phyloP scores from a whole-genome alignment of 2,888 invertebrate species.

The Apamea crenata region DNA sequence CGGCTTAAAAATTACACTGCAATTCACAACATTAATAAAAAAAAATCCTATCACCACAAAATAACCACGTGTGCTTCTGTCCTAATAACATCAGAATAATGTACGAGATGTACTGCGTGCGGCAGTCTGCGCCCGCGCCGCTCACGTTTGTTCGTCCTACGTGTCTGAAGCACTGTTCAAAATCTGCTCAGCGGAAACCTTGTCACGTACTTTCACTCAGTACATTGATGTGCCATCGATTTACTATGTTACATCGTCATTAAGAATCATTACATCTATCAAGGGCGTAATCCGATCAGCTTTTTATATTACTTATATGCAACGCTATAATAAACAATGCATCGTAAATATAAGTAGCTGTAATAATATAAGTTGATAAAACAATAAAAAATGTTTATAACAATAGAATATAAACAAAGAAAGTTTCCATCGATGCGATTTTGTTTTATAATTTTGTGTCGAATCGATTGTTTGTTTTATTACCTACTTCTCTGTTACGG shows the following conservation, averaged over 20 bases:
- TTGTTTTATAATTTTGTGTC: neutral
- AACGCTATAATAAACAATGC: conserved; percentile 4
- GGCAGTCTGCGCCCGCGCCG: conserved; percentile 39
- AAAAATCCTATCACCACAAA: conserved; percentile 44
- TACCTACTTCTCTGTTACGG: neutral
- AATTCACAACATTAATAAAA: conserved; percentile 51
- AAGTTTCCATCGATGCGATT: neutral
- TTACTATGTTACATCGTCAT: conserved; percentile 24
- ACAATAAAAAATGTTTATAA: neutral
- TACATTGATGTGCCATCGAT: conserved; percentile 39
- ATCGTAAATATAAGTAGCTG: conserved; percentile 8
- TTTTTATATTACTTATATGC: conserved; percentile 2
- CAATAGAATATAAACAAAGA: neutral
- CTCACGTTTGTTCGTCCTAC: conserved; percentile 72
- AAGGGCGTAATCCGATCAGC: neutral
- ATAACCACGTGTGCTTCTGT: conserved; percentile 47
- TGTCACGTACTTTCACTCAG: conserved; percentile 73
- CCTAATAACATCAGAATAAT: conserved; percentile 55
- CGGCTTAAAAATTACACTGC: conserved; percentile 42
- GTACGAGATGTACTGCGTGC: conserved; percentile 45
- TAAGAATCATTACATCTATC: conserved; percentile 36
- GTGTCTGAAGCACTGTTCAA: conserved; percentile 60
- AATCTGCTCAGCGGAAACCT: conserved; percentile 60
- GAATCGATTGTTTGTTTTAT: neutral
- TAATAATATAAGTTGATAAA: neutral